A percentile compares a stretch with the other conserved stretches of the same genome.
Conservation (phyloP, 2,888 invertebrate genomes). For the Lomographa bimaculata region DNA sequence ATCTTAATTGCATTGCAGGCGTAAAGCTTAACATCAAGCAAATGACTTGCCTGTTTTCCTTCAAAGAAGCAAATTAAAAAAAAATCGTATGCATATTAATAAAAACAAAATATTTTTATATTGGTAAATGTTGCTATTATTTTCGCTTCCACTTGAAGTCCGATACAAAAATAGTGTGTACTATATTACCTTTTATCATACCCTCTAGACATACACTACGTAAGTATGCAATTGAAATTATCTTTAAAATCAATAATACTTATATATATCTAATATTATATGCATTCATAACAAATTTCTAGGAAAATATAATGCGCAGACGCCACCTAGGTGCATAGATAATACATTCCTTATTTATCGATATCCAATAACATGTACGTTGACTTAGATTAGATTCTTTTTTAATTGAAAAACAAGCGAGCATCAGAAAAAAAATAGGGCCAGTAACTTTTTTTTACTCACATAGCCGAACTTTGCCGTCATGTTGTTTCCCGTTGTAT, state of each 20-base stretch:
- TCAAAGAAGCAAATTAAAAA: no score
- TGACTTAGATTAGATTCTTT: conserved; percentile 29
- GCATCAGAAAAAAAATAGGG: no score
- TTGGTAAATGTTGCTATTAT: no score
- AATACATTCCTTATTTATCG: conserved; percentile 9
- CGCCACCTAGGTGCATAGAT: conserved; percentile 4
- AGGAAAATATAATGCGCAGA: conserved; percentile 17
- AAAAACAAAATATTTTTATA: no score
- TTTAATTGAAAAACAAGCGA: conserved; percentile 20
- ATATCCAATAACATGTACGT: conserved; percentile 17
- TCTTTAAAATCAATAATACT: conserved; percentile 32
- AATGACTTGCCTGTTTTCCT: no score
- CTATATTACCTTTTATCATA: no score
- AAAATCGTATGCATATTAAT: no score
- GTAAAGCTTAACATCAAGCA: no score
- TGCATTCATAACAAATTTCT: conserved; percentile 43
- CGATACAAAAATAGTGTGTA: no score
- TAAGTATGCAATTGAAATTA: conserved; percentile 39
- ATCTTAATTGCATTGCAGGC: no score
- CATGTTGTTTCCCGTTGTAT: conserved; percentile 84
- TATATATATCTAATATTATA: conserved; percentile 38
- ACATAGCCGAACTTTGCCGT: conserved; percentile 85
- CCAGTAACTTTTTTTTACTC: conserved; percentile 49
- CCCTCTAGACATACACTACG: conserved; percentile 4
- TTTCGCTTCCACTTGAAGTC: no score